Percentiles rank a stretch among this genome's conserved stretches.
phyloP scores from a whole-genome alignment of 2,797 vertebrate genomes.

The Phoeniculus purpureus region DNA sequence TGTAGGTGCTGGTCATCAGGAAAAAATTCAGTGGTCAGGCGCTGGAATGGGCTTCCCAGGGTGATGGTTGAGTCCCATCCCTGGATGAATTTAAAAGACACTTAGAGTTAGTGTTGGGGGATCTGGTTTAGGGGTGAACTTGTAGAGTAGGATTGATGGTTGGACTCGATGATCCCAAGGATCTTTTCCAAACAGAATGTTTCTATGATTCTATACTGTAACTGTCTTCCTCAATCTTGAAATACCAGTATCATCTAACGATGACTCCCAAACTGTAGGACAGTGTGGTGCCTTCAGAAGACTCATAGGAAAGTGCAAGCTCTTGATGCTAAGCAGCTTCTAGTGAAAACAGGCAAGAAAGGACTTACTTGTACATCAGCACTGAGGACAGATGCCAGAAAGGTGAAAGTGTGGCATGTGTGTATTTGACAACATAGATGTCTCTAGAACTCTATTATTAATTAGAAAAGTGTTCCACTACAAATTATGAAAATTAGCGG shows the following conservation, averaged over 20 bases:
- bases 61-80: too few relatives aligned
- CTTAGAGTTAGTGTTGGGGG: too few relatives aligned
- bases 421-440: constrained; percentile 47
- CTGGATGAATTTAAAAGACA: too few relatives aligned
- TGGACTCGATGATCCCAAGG: too few relatives aligned
- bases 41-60: too few relatives aligned
- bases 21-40: too few relatives aligned
- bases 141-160: too few relatives aligned
- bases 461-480: constrained; percentile 55
- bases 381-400: background rate
- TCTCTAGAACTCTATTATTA: constrained; percentile 51
- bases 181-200: too few relatives aligned
- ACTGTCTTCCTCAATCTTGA: background rate
- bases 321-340: background rate
- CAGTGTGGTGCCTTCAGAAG: background rate
- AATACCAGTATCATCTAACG: background rate
- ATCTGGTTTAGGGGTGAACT: too few relatives aligned
- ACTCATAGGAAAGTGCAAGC: background rate
- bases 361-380: background rate
- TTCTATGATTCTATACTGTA: too few relatives aligned
- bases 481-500: constrained; percentile 57
- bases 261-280: background rate
- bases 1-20: too few relatives aligned
- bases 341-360: background rate
- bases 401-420: background rate